Evolutionary conservation across 2,888 invertebrate species (phyloP), one percentile per base, ranked within the genome.

Genomic region (Metalampra italica): DNA sequence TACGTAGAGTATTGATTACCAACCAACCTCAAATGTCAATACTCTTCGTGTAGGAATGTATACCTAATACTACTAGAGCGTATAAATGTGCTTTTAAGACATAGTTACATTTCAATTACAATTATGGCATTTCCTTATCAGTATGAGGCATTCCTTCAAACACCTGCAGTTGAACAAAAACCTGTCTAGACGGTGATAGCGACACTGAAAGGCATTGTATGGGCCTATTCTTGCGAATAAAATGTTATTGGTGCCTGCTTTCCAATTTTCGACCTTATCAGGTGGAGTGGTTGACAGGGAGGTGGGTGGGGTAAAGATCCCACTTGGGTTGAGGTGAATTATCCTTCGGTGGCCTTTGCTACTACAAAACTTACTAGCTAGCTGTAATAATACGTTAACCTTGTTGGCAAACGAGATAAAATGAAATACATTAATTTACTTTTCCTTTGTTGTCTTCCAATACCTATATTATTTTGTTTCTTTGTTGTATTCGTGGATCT

Each of bases 141-240:
- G n/a, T 11, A 39, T 37, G 3, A 55, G 56, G 36, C 7, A 36
- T n/a, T 36, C 36, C 7, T 43, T 29, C 32, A n/a, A 29, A 45
- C 30, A 82, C 74, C 76, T 75, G 77, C 68, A 67, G 54, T 68
- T 54, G 56, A 54, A 66, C 61, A 82, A 84, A 85, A 82, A 83
- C 77, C 61, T 55, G 84, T 86, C 86, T 86, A 86, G 83, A 84
- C 84, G 22, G 22, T n/a, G n/a, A n/a, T n/a, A n/a, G 22, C 5
- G 62, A 59, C 66, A 66, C 71, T 65, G 60, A 63, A 59, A 61
- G 55, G 51, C 50, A 56, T 53, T 59, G 55, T 55, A 59, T 62
- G 62, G 66, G 55, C 59, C 57, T 67, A 65, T 69, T 64, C 68
- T 59, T 53, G 64, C 66, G 58, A 66, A 69, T 61, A 59, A 62